Percentiles rank a stretch among this genome's conserved stretches.
Conservation (phyloP, 2,888 invertebrate species). For the Yponomeuta evonymella region DNA sequence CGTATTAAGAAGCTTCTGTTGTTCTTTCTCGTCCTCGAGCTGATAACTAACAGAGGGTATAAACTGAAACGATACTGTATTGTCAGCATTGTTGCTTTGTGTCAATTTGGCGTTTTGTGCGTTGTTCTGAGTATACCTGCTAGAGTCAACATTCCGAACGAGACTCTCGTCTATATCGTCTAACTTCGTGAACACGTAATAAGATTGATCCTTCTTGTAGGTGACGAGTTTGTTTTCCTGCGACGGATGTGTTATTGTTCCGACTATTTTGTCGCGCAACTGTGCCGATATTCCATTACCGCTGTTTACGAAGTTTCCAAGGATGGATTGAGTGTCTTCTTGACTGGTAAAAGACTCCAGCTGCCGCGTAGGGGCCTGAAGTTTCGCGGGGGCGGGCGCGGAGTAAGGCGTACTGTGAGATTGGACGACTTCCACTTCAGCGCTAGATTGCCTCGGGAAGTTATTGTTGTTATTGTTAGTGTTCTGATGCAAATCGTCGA, state of each 20-base stretch:
- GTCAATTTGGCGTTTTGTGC: conserved; percentile 30
- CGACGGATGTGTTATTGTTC: conserved; percentile 58
- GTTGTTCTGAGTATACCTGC: conserved; percentile 26
- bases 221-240: conserved; percentile 56
- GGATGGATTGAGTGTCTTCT: conserved; percentile 29
- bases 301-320: conserved; percentile 41
- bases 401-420: conserved; percentile 40
- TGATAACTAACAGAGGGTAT: conserved; percentile 59
- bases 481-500: conserved; percentile 28
- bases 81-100: conserved; percentile 31
- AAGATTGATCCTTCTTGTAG: conserved; percentile 63
- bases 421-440: conserved; percentile 49
- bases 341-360: conserved; percentile 36
- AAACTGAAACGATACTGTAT: conserved; percentile 45
- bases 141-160: conserved; percentile 27
- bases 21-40: conserved; percentile 53
- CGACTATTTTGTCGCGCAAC: conserved; percentile 58
- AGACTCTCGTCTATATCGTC: conserved; percentile 23
- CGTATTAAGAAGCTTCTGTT: conserved; percentile 47
- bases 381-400: conserved; percentile 38
- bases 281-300: conserved; percentile 59
- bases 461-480: conserved; percentile 26
- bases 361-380: conserved; percentile 39
- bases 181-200: conserved; percentile 54
- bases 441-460: conserved; percentile 31